These are phyloP conservation scores for Planiliza haematocheilus DNA, from an alignment of 2,113 vertebrate species.

Conservation along the genomic window DNA sequence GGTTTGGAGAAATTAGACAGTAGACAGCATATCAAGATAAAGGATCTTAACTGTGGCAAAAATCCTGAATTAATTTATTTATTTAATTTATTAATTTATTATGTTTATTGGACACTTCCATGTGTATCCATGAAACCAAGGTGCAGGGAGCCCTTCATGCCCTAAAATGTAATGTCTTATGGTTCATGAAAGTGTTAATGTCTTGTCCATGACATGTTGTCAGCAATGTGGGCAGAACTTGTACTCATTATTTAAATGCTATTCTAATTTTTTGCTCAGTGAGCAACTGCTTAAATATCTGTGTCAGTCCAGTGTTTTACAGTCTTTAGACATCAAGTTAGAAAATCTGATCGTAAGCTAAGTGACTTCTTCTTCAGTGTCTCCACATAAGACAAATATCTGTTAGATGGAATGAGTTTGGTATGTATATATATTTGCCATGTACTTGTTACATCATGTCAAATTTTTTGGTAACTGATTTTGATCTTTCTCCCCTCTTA, in stretches of 20 bases:
- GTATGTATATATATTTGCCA: slow-evolving; percentile 48
- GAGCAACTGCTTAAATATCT: neutral
- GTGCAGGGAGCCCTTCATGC: neutral
- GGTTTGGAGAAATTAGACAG: slow-evolving; percentile 2
- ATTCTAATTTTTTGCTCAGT: neutral
- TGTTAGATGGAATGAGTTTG: slow-evolving; percentile 6
- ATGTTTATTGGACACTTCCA: neutral
- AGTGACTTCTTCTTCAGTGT: neutral
- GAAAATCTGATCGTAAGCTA: neutral
- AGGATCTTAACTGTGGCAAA: neutral
- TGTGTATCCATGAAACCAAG: neutral
- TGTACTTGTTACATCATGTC: slow-evolving; percentile 39
- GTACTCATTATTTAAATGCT: neutral
- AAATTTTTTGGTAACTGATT: slow-evolving; percentile 24
- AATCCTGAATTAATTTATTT: neutral
- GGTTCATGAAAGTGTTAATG: slow-evolving; percentile 16
- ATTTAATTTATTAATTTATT: neutral
- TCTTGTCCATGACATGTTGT: slow-evolving; percentile 25
- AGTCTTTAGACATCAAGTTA: neutral
- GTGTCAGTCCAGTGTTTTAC: slow-evolving; percentile 1
- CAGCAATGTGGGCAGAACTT: neutral
- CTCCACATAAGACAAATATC: neutral
- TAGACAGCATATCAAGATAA: neutral
- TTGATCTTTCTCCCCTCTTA: slow-evolving; percentile 5
- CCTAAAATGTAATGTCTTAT: neutral